phyloP scores from a whole-genome alignment of 2,113 vertebrate species.

The Tonatia bakeri region DNA sequence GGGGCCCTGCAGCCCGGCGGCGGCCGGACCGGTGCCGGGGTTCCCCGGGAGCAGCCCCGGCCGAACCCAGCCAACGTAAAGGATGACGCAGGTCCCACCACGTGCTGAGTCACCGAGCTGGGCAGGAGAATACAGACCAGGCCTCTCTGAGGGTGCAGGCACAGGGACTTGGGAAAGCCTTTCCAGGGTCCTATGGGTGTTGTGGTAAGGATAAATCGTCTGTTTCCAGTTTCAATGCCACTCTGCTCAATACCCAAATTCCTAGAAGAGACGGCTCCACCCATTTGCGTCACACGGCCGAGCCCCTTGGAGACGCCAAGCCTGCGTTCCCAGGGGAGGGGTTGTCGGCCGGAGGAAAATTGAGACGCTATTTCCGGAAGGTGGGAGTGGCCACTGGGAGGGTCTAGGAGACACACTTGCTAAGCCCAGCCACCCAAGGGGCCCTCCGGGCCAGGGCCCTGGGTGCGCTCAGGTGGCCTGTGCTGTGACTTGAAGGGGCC shows the following conservation, averaged over 20 bases:
- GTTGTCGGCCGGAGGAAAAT: not conserved
- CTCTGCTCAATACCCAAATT: not conserved
- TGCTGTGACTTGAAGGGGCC: not conserved
- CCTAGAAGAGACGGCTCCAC: not conserved
- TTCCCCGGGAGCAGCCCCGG: not conserved
- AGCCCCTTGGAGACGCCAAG: not conserved
- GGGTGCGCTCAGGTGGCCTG: too few relatives aligned
- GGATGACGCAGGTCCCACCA: too few relatives aligned
- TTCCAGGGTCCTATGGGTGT: too few relatives aligned
- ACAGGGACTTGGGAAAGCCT: not conserved
- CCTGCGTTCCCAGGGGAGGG: not conserved
- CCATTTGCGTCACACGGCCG: not conserved
- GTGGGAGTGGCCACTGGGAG: not conserved
- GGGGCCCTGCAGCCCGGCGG: not conserved
- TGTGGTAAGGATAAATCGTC: not conserved
- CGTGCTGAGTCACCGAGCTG: not conserved
- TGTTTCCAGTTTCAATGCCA: not conserved
- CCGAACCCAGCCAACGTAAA: not conserved
- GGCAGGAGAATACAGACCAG: not conserved
- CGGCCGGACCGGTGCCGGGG: not conserved
- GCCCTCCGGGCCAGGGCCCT: not conserved
- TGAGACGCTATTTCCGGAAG: not conserved
- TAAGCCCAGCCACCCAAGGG: not conserved
- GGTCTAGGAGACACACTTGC: not conserved
- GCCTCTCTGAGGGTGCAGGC: not conserved